Percentiles rank a stretch among this genome's conserved stretches.
These are phyloP conservation scores for Bubo blakistoni DNA, from an alignment of 2,113 vertebrate species.

Conservation along the genomic window DNA sequence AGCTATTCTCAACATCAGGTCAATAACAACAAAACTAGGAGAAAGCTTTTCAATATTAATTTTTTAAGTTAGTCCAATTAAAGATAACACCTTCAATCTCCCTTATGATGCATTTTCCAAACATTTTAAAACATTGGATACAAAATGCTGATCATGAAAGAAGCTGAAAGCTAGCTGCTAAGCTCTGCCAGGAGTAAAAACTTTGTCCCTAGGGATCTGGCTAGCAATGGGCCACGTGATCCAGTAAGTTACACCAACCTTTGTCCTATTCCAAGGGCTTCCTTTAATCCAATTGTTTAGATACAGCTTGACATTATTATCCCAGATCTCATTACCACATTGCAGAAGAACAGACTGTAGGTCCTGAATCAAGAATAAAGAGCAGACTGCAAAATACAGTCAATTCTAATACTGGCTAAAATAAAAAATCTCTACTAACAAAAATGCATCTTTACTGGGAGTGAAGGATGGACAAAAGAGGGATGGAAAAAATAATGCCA, in stretches of 20 bases:
- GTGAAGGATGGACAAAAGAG: not conserved
- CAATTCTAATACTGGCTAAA: not conserved
- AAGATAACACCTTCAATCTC: conserved; percentile 65
- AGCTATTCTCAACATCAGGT: conserved; percentile 10
- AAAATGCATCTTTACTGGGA: not conserved
- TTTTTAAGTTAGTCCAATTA: conserved; percentile 70
- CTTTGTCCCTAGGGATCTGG: conserved; percentile 13
- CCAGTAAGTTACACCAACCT: conserved; percentile 41
- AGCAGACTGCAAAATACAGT: not conserved
- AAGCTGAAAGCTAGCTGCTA: conserved; percentile 52
- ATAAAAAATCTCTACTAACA: not conserved
- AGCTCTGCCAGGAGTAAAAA: conserved; percentile 44
- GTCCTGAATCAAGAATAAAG: conserved; percentile 37
- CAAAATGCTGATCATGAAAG: conserved; percentile 60
- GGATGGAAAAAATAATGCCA: not conserved
- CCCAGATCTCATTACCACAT: conserved; percentile 56
- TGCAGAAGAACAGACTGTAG: conserved; percentile 8
- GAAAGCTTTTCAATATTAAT: conserved; percentile 60
- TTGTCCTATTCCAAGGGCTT: conserved; percentile 59
- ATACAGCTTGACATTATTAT: conserved; percentile 54
- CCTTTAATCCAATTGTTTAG: conserved; percentile 62
- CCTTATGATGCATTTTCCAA: conserved; percentile 63
- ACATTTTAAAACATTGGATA: conserved; percentile 59
- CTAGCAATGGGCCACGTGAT: conserved; percentile 19
- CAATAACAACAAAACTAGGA: conserved; percentile 39